Evolutionary conservation across 2,888 invertebrate genomes (phyloP).

Genomic region (Drosophila atripex): DNA sequence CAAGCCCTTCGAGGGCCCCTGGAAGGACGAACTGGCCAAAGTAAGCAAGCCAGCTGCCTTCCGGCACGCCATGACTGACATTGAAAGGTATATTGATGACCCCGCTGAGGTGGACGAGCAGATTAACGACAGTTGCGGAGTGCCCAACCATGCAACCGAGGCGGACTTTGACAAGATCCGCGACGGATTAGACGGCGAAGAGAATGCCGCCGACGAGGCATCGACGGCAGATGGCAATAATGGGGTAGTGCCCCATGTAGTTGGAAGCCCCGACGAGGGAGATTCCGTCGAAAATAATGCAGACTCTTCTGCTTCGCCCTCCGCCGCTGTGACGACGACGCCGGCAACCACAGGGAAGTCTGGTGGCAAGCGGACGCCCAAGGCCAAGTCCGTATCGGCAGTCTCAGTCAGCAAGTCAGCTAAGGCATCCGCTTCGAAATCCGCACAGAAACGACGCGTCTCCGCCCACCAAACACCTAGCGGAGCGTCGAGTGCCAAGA

Average conservation of each 20-base stretch:
- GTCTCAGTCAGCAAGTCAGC: constrained; percentile 66
- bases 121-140: constrained; percentile 75
- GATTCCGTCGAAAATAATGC: constrained; percentile 61
- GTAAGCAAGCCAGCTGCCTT: constrained; percentile 90
- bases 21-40: constrained; percentile 90
- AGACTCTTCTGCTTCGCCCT: constrained; percentile 39
- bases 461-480: constrained; percentile 63
- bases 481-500: constrained; percentile 68
- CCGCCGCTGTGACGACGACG: constrained; percentile 32
- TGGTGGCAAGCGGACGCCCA: constrained; percentile 76
- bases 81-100: constrained; percentile 91
- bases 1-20: constrained; percentile 90
- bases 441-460: constrained; percentile 66
- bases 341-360: constrained; percentile 50
- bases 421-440: constrained; percentile 64
- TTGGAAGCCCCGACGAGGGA: constrained; percentile 68
- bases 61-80: constrained; percentile 91
- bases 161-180: constrained; percentile 90
- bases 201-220: constrained; percentile 37
- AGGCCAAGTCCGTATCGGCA: constrained; percentile 75
- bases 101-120: constrained; percentile 85
- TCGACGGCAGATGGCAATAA: constrained; percentile 54
- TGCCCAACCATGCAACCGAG: constrained; percentile 85
- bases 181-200: constrained; percentile 83
- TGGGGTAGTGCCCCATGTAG: constrained; percentile 67